Conservation (phyloP, 2,797 vertebrate species). For the Hoplostethus mediterraneus region DNA sequence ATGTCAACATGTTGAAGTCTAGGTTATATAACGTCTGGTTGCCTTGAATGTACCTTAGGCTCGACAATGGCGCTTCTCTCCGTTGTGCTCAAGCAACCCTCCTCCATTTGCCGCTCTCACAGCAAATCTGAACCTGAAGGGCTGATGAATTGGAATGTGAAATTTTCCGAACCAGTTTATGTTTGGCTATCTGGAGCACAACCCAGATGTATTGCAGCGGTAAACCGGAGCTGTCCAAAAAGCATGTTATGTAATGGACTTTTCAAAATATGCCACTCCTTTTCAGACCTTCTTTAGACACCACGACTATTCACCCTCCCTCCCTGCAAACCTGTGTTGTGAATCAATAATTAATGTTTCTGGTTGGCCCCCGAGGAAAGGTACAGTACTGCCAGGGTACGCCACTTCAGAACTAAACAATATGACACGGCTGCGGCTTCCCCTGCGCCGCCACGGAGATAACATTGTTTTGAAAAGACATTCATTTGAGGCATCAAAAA, state of each 20-base stretch:
- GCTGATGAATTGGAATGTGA: background rate
- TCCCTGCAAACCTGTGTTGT: slow-evolving; percentile 10
- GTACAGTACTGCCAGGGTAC: slow-evolving; percentile 8
- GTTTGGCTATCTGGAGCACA: background rate
- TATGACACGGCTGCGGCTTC: slow-evolving; percentile 8
- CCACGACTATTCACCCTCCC: background rate
- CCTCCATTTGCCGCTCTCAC: background rate
- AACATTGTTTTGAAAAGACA: slow-evolving; percentile 21
- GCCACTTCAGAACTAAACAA: slow-evolving; percentile 25
- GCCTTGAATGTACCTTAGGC: slow-evolving; percentile 30
- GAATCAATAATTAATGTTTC: slow-evolving; percentile 31
- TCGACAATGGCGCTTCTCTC: background rate
- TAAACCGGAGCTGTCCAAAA: background rate
- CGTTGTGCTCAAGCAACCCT: slow-evolving; percentile 2
- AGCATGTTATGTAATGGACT: background rate
- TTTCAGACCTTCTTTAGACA: background rate
- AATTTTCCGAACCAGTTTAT: background rate
- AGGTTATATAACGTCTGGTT: slow-evolving; percentile 30
- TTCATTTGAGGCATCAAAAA: slow-evolving; percentile 14
- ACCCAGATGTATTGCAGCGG: background rate
- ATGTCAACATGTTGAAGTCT: slow-evolving; percentile 36
- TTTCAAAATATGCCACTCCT: slow-evolving; percentile 7
- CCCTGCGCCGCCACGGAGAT: slow-evolving; percentile 27
- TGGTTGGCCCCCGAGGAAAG: slow-evolving; percentile 1
- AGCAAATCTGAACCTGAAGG: background rate